phyloP scores from a whole-genome alignment of 1,140 invertebrate genomes.

The Heliothis subflexa region DNA sequence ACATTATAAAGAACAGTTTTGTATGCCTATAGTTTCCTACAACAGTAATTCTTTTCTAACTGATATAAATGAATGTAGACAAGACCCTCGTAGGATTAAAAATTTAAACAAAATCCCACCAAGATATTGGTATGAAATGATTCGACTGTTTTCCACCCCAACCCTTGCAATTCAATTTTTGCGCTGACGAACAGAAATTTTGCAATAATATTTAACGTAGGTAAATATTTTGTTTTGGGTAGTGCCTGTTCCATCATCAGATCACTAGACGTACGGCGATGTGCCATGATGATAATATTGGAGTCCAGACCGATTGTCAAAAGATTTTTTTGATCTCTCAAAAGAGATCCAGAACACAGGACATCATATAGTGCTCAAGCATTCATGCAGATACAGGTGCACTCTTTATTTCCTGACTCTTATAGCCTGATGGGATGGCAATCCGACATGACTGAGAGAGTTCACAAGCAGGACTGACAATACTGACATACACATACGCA shows the following conservation, averaged over 20 bases:
- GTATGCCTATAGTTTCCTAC: neutral
- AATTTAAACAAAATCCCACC: conserved; percentile 62
- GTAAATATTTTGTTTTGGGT: conserved; percentile 38
- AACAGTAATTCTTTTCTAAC: conserved; percentile 42
- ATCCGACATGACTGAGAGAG: no score
- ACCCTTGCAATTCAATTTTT: conserved; percentile 63
- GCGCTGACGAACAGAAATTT: conserved; percentile 62
- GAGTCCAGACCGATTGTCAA: no score
- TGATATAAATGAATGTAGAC: conserved; percentile 50
- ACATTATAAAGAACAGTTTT: neutral
- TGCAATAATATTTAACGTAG: conserved; percentile 46
- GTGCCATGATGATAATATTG: no score
- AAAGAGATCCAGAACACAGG: no score
- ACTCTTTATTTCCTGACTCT: no score
- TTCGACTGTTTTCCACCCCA: conserved; percentile 63
- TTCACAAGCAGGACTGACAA: no score
- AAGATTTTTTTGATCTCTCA: no score
- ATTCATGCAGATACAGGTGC: no score
- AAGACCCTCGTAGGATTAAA: conserved; percentile 52
- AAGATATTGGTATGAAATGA: conserved; percentile 69
- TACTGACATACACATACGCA: no score
- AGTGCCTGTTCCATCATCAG: neutral
- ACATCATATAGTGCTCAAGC: no score
- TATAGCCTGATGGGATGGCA: no score
- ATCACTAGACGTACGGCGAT: no score